Evolutionary conservation across 2,113 vertebrate species (phyloP).

Genomic region (Ictidomys tridecemlineatus): DNA sequence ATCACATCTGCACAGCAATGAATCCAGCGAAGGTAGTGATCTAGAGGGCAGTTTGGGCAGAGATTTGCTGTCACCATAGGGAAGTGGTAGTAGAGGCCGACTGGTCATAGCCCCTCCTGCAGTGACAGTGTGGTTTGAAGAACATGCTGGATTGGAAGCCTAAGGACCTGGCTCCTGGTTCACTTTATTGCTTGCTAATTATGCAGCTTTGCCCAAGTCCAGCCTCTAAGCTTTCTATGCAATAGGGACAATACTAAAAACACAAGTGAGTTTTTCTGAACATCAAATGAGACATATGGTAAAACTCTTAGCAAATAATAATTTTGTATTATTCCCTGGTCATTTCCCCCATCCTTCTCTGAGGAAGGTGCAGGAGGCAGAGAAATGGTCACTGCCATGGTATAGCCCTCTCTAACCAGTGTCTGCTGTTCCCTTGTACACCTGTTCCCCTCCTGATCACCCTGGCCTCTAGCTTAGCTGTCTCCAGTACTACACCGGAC

Average conservation of each 20-base stretch:
- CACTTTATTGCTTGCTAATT: background rate
- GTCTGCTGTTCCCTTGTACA: background rate
- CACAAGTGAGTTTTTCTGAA: background rate
- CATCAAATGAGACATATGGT: background rate
- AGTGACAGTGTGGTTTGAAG: background rate
- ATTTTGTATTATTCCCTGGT: background rate
- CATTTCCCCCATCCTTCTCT: background rate
- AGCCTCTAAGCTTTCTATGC: background rate
- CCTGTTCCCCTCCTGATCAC: background rate
- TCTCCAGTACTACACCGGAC: slow-evolving; percentile 84
- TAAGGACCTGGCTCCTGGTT: background rate
- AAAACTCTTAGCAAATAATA: background rate
- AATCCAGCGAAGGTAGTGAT: background rate
- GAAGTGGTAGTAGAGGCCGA: background rate
- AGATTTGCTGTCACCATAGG: background rate
- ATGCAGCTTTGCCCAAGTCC: background rate
- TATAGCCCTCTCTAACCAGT: background rate
- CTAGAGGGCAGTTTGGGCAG: background rate
- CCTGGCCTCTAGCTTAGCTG: slow-evolving; percentile 92
- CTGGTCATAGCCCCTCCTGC: accelerated
- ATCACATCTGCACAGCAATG: background rate
- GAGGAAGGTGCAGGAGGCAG: background rate
- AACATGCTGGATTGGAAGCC: background rate
- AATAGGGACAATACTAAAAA: background rate
- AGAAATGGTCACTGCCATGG: accelerated